phyloP scores from a whole-genome alignment of 2,113 vertebrate genomes.

The Lagopus leucura region DNA sequence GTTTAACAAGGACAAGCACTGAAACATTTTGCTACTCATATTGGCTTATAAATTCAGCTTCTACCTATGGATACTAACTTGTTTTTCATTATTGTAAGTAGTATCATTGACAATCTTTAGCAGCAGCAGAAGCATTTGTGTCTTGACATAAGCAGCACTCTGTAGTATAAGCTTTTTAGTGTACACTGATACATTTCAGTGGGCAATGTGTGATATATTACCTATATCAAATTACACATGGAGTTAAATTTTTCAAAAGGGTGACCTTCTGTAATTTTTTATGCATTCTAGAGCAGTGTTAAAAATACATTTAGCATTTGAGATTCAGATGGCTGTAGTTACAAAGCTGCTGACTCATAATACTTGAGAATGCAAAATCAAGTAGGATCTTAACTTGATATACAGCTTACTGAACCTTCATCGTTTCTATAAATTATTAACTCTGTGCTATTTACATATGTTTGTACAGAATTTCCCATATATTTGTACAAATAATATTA shows the following conservation, averaged over 20 bases:
- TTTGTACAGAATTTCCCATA: constrained; percentile 45
- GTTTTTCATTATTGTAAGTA: background rate
- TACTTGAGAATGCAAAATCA: constrained; percentile 76
- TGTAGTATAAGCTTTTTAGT: background rate
- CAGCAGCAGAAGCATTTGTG: constrained; percentile 9
- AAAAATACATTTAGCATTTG: constrained; percentile 91
- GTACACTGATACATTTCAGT: background rate
- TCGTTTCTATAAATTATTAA: constrained; percentile 75
- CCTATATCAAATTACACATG: constrained; percentile 72
- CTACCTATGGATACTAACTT: constrained; percentile 15
- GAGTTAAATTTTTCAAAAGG: constrained; percentile 70
- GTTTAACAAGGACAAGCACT: background rate
- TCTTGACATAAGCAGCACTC: background rate
- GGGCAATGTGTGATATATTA: constrained; percentile 17
- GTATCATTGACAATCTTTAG: constrained; percentile 16
- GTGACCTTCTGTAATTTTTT: constrained; percentile 82
- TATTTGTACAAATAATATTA: constrained; percentile 28
- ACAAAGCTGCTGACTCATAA: constrained; percentile 91
- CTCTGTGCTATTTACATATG: constrained; percentile 50
- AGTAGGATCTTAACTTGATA: constrained; percentile 48
- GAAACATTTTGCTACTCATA: background rate
- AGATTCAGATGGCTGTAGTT: constrained; percentile 89
- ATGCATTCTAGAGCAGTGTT: constrained; percentile 79
- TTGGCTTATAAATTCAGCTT: constrained; percentile 29
- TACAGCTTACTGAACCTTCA: constrained; percentile 74